A percentile compares a stretch with the other conserved stretches of the same genome.
phyloP scores from a whole-genome alignment of 2,113 vertebrate genomes.

The Tenebrosternarchus preto region DNA sequence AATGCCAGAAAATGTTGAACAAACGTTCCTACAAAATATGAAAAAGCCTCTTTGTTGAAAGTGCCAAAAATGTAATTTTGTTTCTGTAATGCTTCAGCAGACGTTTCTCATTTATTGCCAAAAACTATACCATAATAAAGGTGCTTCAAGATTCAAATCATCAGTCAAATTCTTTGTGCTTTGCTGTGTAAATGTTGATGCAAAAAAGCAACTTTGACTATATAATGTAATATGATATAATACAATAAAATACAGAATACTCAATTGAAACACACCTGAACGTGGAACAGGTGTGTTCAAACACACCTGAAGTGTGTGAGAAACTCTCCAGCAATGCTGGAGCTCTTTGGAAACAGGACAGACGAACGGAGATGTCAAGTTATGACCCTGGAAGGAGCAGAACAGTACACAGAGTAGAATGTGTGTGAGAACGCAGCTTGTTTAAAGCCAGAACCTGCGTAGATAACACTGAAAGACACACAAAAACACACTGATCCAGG shows the following conservation, averaged over 20 bases:
- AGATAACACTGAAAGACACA: slow-evolving; percentile 34
- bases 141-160: no score
- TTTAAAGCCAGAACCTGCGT: slow-evolving; percentile 29
- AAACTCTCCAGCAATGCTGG: background rate
- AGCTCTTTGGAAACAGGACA: slow-evolving; percentile 3
- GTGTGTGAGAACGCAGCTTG: slow-evolving; percentile 11
- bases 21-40: background rate
- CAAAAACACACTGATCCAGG: slow-evolving; percentile 39
- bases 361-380: no score
- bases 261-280: no score
- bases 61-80: no score
- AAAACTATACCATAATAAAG: slow-evolving; percentile 15
- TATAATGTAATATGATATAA: no score
- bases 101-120: background rate
- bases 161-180: no score
- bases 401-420: no score
- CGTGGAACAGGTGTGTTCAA: slow-evolving; percentile 18
- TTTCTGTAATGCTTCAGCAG: no score
- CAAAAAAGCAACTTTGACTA: no score
- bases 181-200: no score
- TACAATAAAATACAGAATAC: no score
- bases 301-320: slow-evolving; percentile 19
- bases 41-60: background rate
- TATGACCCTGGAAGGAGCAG: no score
- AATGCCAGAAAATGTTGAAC: background rate